Conservation (phyloP, 2,797 vertebrate genomes). For the Coregonus suidteri region DNA sequence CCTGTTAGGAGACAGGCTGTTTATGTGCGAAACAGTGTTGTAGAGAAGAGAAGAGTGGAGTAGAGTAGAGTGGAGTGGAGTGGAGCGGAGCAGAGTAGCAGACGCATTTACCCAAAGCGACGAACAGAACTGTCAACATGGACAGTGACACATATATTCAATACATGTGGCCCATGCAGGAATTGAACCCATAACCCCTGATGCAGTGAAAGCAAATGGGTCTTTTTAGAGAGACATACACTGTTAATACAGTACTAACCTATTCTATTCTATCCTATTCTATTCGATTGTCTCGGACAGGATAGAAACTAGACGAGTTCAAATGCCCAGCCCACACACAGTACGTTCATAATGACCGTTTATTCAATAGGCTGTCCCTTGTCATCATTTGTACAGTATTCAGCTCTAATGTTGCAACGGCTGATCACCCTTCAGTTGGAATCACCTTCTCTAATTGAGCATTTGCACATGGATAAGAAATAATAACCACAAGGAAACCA, state of each 20-base stretch:
- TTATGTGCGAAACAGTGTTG: neutral
- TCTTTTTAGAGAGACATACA: conserved; percentile 1
- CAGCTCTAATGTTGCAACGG: conserved; percentile 13
- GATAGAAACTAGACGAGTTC: neutral
- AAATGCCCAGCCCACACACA: neutral
- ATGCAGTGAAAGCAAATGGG: neutral
- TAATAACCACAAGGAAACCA: conserved; percentile 43
- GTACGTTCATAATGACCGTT: neutral
- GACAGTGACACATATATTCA: no score
- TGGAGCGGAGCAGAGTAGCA: neutral
- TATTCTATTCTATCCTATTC: no score
- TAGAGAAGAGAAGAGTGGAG: neutral
- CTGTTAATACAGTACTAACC: neutral
- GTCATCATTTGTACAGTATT: neutral
- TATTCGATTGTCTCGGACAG: neutral
- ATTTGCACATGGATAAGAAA: conserved; percentile 44
- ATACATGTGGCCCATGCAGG: no score
- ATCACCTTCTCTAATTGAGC: conserved; percentile 51
- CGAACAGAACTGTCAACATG: no score
- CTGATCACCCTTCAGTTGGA: conserved; percentile 40
- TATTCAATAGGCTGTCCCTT: conserved; percentile 26
- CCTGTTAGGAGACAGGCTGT: neutral
- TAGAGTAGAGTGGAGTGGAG: neutral
- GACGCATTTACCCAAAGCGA: no score
- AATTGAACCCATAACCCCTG: no score